Base-by-base conservation (phyloP, 2,113 vertebrate species). In the Aramus guarauna region DNA sequence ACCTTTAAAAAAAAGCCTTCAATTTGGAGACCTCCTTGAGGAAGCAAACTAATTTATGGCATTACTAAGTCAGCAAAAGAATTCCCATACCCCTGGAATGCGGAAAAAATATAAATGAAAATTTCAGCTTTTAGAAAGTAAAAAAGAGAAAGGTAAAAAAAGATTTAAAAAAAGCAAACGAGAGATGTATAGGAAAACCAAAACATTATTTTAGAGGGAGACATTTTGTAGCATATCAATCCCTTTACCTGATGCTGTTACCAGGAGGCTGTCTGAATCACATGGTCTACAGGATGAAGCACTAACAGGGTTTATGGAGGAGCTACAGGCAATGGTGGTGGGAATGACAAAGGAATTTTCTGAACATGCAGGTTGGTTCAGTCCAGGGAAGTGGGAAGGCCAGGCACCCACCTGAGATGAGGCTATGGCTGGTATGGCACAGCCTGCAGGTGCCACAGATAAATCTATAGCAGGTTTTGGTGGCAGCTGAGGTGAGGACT, bases 171-270 rank as follows among this genome's bases (percentile, higher is more conserved):
- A 88, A 88, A 93, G 66, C 58, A 87, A 82, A 67, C 3, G 8
- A 87, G 17, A 91, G 63, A 85, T 1, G 8, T 39, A 15, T 9
- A 83, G 59, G 27, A 90, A 87, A 96, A 91, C 29, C 59, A 80
- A 91, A 92, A 90, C 53, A 89, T 91, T 93, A 21, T 50, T 91
- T 93, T 85, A 94, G 90, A 97, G 94, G 94, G 79, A 96, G 83
- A 97, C 55, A 80, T 82, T 97, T 95, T 85, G 90, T 79, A 98
- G 96, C 95, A 98, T 97, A 98, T 98, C 95, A 97, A 98, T 97
- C 99, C 98, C 98, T 98, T 99, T 99, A 99, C 99, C 99, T 99
- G 99, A 99, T 99, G 99, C 99, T 99, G 99, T 98, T 99, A 99
- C 99, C 99, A 99, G 99, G 98, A 99, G 98, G 98, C 99, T 99